Evolutionary conservation across 2,113 vertebrate genomes (phyloP).

Genomic region (Diphyllodes magnificus): DNA sequence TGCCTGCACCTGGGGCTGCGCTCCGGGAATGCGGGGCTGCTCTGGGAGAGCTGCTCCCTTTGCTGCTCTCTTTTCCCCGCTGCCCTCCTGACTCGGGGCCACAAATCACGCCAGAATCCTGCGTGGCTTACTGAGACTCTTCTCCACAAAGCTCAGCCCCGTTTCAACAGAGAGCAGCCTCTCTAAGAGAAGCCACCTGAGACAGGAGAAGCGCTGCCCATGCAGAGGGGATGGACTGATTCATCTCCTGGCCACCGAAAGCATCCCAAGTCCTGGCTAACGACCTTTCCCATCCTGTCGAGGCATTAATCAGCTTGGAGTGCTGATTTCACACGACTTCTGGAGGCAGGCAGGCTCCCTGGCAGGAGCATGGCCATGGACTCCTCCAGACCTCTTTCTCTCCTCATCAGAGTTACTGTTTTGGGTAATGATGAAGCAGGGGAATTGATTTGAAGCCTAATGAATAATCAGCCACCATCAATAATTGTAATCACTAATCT

Average conservation of each 20-base stretch:
- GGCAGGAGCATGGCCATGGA: constrained; percentile 25
- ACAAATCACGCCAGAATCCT: fast-evolving
- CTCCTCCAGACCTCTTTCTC: constrained; percentile 59
- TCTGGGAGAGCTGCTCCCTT: not conserved
- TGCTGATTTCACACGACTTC: not conserved
- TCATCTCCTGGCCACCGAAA: not conserved
- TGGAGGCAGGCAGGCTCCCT: not conserved
- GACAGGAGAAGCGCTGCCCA: fast-evolving
- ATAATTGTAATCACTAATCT: constrained; percentile 88
- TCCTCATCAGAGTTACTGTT: constrained; percentile 75
- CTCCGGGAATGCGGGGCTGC: fast-evolving
- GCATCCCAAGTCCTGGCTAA: not conserved
- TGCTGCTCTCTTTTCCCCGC: fast-evolving
- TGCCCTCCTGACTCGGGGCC: not conserved
- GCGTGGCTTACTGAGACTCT: fast-evolving
- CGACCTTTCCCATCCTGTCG: not conserved
- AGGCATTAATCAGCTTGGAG: constrained; percentile 30
- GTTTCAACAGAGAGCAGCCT: not conserved
- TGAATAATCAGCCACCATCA: constrained; percentile 85
- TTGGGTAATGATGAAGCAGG: constrained; percentile 69
- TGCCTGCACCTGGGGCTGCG: constrained; percentile 39
- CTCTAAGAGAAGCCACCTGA: not conserved
- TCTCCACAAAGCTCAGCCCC: fast-evolving
- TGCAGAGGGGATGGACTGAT: not conserved
- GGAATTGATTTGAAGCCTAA: constrained; percentile 81